Evolutionary conservation across 2,797 vertebrate genomes (phyloP).

Genomic region (Cichlasoma orientale): DNA sequence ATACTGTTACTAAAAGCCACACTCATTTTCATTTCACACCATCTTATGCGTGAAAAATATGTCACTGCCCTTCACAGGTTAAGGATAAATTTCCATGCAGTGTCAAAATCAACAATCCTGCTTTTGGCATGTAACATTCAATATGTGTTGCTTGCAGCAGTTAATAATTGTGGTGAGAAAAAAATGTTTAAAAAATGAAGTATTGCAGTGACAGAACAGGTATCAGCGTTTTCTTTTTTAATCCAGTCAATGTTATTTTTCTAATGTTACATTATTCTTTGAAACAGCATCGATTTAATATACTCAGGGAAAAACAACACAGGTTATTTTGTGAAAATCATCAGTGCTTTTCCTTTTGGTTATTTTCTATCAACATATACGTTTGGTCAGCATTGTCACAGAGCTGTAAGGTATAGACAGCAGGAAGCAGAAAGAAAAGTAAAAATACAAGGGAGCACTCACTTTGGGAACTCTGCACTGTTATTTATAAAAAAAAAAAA

Average conservation of each 20-base stretch:
- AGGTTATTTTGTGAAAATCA: constrained; percentile 65
- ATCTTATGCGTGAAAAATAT: constrained; percentile 5
- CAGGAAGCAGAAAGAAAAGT: constrained; percentile 11
- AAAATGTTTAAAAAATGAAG: not conserved
- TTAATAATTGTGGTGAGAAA: constrained; percentile 17
- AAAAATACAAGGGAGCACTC: constrained; percentile 29
- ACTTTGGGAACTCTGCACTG: constrained; percentile 9
- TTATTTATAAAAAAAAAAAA: constrained; percentile 18
- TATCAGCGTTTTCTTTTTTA: not conserved
- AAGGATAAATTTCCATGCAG: constrained; percentile 32
- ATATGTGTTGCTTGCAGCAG: constrained; percentile 10
- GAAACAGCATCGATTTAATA: constrained; percentile 11
- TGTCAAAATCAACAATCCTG: constrained; percentile 38
- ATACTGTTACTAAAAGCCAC: constrained; percentile 1
- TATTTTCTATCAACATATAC: constrained; percentile 66
- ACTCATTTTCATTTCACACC: constrained; percentile 28
- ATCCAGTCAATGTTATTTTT: not conserved
- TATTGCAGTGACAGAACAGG: constrained; percentile 4
- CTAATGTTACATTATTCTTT: constrained; percentile 26
- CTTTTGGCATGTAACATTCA: constrained; percentile 34
- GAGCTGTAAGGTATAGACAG: constrained; percentile 55
- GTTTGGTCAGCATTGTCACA: constrained; percentile 54
- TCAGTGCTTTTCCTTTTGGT: constrained; percentile 49
- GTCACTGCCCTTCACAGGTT: constrained; percentile 22
- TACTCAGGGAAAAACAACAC: constrained; percentile 40